Base-by-base conservation (phyloP, 37 sponge, comb jelly and placozoan genomes). In the Cliona cf. orientalis region DNA sequence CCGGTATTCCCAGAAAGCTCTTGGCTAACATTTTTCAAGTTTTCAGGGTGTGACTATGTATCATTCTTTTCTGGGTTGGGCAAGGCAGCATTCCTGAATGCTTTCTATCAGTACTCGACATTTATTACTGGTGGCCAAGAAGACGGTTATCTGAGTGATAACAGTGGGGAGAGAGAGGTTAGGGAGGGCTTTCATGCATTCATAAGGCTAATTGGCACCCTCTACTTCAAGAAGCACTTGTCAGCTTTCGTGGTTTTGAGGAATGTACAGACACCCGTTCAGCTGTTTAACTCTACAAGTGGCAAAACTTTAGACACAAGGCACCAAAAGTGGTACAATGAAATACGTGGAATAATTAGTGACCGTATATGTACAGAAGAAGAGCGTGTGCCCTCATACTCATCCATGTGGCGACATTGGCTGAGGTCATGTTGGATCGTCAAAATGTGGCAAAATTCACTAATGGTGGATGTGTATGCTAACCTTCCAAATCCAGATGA, bases 31-130 rank as follows among this genome's bases (percentile, higher is more conserved):
- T 69, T 69, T 6, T 69, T n/a, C 41, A 35, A n/a, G 21, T 5
- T 36, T 41, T 41, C 23, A n/a, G 70, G 70, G 70, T 69, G 70
- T 69, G 70, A 69, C 23, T 69, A 69, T 40, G 43, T 69, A 41
- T 69, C 70, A 36, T 69, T 41, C 41, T 69, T 69, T 34, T 9
- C 43, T 11, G 41, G 43, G 5, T 36, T 69, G 29, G 70, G 70
- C 12, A 69, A 69, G 23, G 70, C 41, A 7, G 7, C 70, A 41
- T 41, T 69, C 19, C 41, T 69, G 70, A 35, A 69, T n/a, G 35
- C 43, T 14, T 34, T 69, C 70, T 69, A 36, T 19, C 70, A 69
- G 41, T 7, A 69, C 35, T 11, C 40, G 7, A 35, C 12, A 11
- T 69, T 69, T n/a, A 69, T 69, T 69, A 35, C 6, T 69, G 41